These are phyloP conservation scores for Microcebus murinus DNA, from an alignment of 2,113 vertebrate species.

Conservation along the genomic window DNA sequence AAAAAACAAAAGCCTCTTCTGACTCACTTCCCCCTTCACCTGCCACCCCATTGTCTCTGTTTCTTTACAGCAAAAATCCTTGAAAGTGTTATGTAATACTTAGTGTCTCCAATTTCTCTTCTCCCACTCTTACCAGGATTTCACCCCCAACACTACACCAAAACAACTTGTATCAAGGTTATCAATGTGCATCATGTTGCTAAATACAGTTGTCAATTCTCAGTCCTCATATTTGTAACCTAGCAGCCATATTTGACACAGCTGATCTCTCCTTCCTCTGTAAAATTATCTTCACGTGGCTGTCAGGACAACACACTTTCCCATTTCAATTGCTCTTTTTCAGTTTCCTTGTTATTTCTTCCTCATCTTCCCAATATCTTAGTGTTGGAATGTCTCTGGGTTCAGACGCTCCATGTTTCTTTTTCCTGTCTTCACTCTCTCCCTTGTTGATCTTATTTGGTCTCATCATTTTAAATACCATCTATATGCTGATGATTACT, in stretches of 20 bases:
- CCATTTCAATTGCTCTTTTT: neutral
- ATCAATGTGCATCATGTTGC: neutral
- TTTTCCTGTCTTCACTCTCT: neutral
- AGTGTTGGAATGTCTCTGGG: neutral
- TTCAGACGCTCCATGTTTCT: neutral
- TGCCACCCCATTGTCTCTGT: neutral
- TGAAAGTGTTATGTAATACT: neutral
- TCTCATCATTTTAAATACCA: conserved; percentile 19
- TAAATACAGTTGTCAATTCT: neutral
- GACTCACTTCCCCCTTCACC: neutral
- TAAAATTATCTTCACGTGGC: neutral
- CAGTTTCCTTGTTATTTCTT: neutral
- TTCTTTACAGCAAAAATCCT: neutral
- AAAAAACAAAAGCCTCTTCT: neutral
- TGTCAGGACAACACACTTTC: neutral
- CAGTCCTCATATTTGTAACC: neutral
- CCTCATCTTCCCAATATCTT: neutral
- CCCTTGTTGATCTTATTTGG: neutral
- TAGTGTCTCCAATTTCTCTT: neutral
- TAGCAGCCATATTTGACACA: neutral
- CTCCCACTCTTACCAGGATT: neutral
- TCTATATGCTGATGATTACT: neutral
- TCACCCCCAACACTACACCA: neutral
- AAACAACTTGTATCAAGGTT: neutral
- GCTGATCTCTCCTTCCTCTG: neutral